Conservation (phyloP, 1,140 invertebrate species). For the Lineus longissimus region DNA sequence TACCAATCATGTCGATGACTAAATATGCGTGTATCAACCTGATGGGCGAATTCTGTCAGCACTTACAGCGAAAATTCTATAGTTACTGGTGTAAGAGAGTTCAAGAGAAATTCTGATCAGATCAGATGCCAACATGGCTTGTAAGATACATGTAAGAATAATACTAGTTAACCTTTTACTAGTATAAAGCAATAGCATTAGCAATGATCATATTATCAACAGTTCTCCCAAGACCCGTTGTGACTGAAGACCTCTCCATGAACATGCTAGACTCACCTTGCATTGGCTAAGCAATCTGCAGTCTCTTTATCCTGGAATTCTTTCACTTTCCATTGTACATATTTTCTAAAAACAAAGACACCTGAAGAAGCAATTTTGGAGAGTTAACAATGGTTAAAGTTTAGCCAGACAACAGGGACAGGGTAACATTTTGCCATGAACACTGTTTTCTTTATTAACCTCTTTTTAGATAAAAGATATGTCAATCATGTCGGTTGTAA, state of each 20-base stretch:
- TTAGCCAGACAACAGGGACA: background rate
- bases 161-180: too few species aligned
- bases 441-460: constrained; percentile 1
- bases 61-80: too few species aligned
- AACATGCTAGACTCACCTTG: constrained; percentile 26
- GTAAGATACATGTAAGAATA: too few species aligned
- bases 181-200: too few species aligned
- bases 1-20: background rate
- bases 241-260: too few species aligned
- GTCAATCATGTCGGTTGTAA: too few species aligned
- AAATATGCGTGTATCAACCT: background rate
- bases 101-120: too few species aligned
- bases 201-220: background rate
- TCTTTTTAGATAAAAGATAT: too few species aligned
- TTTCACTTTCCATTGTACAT: constrained; percentile 70
- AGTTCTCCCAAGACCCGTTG: too few species aligned
- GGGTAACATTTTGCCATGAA: background rate
- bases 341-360: constrained; percentile 64
- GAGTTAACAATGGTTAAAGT: background rate
- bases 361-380: constrained; percentile 27
- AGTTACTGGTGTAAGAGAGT: too few species aligned
- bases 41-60: background rate
- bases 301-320: constrained; percentile 81
- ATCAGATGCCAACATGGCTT: too few species aligned
- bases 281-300: constrained; percentile 65